These are phyloP conservation scores for Bombus waltoni DNA, from an alignment of 1,140 invertebrate species.

Conservation along the genomic window DNA sequence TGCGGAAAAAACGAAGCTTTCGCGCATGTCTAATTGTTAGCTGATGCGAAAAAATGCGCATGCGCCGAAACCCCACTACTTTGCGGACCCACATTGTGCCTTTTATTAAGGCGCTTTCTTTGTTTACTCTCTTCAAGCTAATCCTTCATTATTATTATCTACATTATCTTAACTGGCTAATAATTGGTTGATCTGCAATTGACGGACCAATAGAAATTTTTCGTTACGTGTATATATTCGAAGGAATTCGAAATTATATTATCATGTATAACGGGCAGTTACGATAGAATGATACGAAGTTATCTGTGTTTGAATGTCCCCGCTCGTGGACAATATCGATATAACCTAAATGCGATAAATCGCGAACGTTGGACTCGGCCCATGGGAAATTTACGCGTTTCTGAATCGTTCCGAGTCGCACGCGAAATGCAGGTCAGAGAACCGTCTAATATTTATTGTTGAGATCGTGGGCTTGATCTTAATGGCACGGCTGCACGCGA, in stretches of 20 bases:
- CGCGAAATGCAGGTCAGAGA: slow-evolving; percentile 40
- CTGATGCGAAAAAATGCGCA: not conserved
- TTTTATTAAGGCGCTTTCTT: not conserved
- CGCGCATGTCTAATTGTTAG: not conserved
- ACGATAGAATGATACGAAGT: not conserved
- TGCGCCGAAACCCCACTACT: not conserved
- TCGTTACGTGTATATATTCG: not conserved
- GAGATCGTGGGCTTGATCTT: slow-evolving; percentile 19
- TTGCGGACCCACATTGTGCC: not conserved
- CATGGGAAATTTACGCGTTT: not conserved
- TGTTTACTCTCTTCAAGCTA: not conserved
- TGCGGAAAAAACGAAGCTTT: not conserved
- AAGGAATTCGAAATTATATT: not conserved
- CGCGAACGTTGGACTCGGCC: not conserved
- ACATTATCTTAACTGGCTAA: no score
- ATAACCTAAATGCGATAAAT: not conserved
- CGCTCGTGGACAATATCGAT: no score
- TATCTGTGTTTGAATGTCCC: not conserved
- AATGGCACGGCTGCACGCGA: slow-evolving; percentile 11
- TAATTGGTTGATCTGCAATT: no score
- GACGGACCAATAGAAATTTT: no score
- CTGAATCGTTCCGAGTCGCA: not conserved
- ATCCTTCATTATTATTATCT: not conserved
- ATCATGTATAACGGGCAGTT: not conserved
- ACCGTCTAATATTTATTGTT: slow-evolving; percentile 38